Evolutionary conservation across 1,140 invertebrate species (phyloP).

Genomic region (Drosophila grimshawi): DNA sequence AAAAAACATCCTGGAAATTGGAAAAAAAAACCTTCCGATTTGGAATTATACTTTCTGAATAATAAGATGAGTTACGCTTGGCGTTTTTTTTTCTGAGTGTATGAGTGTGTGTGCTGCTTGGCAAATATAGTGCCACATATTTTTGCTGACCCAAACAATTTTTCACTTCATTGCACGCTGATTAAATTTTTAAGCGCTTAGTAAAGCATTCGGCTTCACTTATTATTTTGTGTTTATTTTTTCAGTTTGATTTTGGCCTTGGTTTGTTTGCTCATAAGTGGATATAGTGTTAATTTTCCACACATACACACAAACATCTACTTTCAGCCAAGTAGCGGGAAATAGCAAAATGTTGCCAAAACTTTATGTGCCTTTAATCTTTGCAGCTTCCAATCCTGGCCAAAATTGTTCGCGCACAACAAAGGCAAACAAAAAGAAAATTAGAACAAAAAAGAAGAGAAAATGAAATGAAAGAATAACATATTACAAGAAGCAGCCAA

Average conservation of each 20-base stretch:
- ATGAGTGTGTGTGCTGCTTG: not conserved
- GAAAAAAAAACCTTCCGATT: too few species aligned
- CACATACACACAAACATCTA: constrained; percentile 14
- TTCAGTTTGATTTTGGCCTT: constrained; percentile 2
- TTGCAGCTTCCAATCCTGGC: constrained; percentile 50
- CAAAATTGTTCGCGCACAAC: constrained; percentile 60
- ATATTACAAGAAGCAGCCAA: constrained; percentile 52
- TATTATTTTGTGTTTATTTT: not conserved
- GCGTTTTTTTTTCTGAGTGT: not conserved
- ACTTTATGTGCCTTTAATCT: constrained; percentile 57
- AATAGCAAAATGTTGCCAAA: constrained; percentile 54
- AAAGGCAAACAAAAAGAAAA: constrained; percentile 29
- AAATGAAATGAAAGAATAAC: constrained; percentile 8
- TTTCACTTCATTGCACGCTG: constrained; percentile 25
- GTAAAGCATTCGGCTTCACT: not conserved
- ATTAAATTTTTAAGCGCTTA: constrained; percentile 39
- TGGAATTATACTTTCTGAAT: too few species aligned
- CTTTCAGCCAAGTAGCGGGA: constrained; percentile 62
- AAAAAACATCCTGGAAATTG: too few species aligned
- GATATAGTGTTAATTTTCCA: constrained; percentile 67
- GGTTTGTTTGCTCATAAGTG: constrained; percentile 56
- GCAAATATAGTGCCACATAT: too few species aligned
- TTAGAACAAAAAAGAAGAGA: constrained; percentile 19
- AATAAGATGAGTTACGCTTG: too few species aligned
- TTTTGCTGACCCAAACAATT: constrained; percentile 18